These are phyloP conservation scores for Anagyrus pseudococci DNA, from an alignment of 2,888 invertebrate species.

Conservation along the genomic window DNA sequence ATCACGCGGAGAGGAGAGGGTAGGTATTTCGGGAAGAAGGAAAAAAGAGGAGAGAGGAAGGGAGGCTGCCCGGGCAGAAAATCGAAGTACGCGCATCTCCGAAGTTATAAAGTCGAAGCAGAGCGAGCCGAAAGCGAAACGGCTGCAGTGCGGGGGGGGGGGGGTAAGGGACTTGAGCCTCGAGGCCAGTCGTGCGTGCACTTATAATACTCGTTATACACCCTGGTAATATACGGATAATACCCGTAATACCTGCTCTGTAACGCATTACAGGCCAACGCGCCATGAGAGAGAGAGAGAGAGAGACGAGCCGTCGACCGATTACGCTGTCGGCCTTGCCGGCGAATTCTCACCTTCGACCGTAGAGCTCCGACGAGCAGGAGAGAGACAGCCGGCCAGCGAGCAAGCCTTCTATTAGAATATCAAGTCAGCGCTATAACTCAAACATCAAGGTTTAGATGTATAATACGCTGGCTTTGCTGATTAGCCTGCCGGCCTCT, in stretches of 20 bases:
- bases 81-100: constrained; percentile 14
- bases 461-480: too few relatives aligned
- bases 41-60: constrained; percentile 34
- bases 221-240: constrained; percentile 59
- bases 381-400: too few relatives aligned
- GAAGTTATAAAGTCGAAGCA: constrained; percentile 31
- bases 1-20: too few relatives aligned
- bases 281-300: constrained; percentile 16
- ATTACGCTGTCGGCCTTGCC: constrained; percentile 35
- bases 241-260: constrained; percentile 57
- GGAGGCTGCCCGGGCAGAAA: background rate
- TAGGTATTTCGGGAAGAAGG: too few relatives aligned
- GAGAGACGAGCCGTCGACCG: constrained; percentile 43
- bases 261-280: constrained; percentile 50
- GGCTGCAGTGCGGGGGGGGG: constrained; percentile 35
- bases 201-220: constrained; percentile 58
- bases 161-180: constrained; percentile 42
- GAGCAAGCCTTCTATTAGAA: too few relatives aligned
- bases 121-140: constrained; percentile 37
- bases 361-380: too few relatives aligned
- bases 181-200: constrained; percentile 55
- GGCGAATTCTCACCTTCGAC: constrained; percentile 39
- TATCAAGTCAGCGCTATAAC: too few relatives aligned
- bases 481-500: too few relatives aligned
- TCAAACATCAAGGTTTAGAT: too few relatives aligned